Percentiles rank a stretch among this genome's conserved stretches.
These are phyloP conservation scores for Sitta europaea DNA, from an alignment of 2,113 vertebrate species.

Conservation along the genomic window DNA sequence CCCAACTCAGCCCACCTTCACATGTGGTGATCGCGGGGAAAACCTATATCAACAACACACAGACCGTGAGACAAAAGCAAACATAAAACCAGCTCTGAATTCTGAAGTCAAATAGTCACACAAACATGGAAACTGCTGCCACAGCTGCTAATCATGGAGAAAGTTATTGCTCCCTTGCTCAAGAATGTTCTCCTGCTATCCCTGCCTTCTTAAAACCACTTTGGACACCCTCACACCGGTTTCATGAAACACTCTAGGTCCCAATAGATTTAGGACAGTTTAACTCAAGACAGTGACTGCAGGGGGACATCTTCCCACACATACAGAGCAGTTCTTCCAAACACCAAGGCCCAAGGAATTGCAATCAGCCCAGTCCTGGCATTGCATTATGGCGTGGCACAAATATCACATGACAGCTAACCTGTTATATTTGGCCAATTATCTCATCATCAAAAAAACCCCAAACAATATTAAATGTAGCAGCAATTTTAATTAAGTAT, in stretches of 20 bases:
- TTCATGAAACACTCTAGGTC: neutral
- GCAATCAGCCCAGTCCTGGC: fast-evolving
- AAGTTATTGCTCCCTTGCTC: neutral
- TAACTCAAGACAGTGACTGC: neutral
- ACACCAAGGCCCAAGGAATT: neutral
- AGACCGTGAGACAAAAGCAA: neutral
- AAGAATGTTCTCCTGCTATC: neutral
- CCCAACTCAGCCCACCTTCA: neutral
- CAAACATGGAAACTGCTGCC: neutral
- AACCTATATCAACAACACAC: neutral
- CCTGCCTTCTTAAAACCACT: neutral
- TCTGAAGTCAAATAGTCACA: neutral
- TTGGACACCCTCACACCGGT: neutral
- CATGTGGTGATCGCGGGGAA: neutral
- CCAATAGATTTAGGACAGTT: neutral
- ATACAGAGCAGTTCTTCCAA: neutral
- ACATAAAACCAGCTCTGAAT: neutral
- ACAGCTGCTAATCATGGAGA: neutral
- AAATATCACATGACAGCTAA: neutral
- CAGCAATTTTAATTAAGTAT: no score
- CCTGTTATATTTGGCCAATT: no score
- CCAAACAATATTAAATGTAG: no score
- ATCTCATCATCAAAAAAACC: no score
- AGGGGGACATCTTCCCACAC: neutral
- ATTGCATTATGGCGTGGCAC: fast-evolving